A percentile compares a stretch with the other conserved stretches of the same genome.
Conservation (phyloP, 2,113 vertebrate species). For the Uropsilus gracilis region DNA sequence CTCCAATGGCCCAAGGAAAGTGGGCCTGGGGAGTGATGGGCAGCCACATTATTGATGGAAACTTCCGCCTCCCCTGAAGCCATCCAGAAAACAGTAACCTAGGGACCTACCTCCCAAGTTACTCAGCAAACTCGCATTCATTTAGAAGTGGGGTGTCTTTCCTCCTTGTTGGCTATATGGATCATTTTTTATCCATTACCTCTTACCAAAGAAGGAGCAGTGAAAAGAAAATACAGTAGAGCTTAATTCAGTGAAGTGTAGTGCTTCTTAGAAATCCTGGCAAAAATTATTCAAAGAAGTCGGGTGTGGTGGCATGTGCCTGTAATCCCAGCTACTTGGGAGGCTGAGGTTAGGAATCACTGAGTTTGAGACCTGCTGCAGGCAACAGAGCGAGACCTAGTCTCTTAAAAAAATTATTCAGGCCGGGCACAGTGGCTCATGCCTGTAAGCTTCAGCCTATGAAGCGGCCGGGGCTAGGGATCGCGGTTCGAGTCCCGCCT, state of each 20-base stretch:
- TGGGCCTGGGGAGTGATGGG: too few relatives aligned
- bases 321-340: too few relatives aligned
- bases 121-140: not conserved
- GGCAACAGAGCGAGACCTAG: too few relatives aligned
- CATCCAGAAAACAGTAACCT: fast-evolving
- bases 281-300: too few relatives aligned
- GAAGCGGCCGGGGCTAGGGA: too few relatives aligned
- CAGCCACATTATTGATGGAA: not conserved
- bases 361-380: too few relatives aligned
- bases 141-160: not conserved
- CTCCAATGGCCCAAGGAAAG: not conserved
- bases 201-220: not conserved
- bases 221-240: not conserved
- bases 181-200: not conserved
- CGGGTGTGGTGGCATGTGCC: too few relatives aligned
- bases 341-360: too few relatives aligned
- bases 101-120: not conserved
- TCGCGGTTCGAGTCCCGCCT: too few relatives aligned
- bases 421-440: too few relatives aligned
- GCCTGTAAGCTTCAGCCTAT: too few relatives aligned
- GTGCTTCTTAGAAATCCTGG: not conserved
- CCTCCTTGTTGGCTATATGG: not conserved
- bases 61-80: not conserved
- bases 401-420: too few relatives aligned
- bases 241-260: not conserved